Conservation (phyloP, 2,113 vertebrate species). For the Chinchilla lanigera region DNA sequence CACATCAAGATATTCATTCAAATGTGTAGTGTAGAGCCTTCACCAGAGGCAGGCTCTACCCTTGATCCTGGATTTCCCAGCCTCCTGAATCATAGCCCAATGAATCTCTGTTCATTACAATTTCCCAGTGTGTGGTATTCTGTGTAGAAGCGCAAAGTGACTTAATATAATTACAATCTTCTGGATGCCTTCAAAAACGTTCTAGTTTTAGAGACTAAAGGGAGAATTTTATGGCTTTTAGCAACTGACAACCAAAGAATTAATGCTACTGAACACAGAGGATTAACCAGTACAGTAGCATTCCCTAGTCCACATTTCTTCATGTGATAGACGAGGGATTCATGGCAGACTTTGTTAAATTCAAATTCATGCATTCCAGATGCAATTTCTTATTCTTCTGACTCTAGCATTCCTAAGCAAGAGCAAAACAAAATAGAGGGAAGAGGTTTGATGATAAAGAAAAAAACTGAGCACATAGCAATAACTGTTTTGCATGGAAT, state of each 20-base stretch:
- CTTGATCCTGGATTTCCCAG: not conserved
- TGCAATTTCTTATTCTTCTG: not conserved
- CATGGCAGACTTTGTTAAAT: not conserved
- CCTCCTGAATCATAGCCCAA: not conserved
- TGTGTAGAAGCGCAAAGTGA: not conserved
- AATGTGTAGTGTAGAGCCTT: not conserved
- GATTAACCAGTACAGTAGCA: not conserved
- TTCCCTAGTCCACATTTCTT: not conserved
- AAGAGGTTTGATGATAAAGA: not conserved
- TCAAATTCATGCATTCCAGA: slow-evolving; percentile 24
- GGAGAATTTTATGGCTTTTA: not conserved
- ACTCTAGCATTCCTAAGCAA: slow-evolving; percentile 2
- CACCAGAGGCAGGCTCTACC: not conserved
- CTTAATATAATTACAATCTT: not conserved
- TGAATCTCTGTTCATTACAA: not conserved
- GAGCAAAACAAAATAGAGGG: not conserved
- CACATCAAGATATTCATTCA: slow-evolving; percentile 11
- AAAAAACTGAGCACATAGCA: not conserved
- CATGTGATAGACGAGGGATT: not conserved
- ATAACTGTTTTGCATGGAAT: not conserved
- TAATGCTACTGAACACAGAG: not conserved
- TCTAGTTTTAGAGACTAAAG: not conserved
- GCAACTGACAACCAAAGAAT: not conserved
- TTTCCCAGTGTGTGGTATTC: not conserved
- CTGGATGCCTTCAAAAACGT: not conserved